These are phyloP conservation scores for Drosophila monieri DNA, from an alignment of 2,888 invertebrate genomes.

Conservation along the genomic window DNA sequence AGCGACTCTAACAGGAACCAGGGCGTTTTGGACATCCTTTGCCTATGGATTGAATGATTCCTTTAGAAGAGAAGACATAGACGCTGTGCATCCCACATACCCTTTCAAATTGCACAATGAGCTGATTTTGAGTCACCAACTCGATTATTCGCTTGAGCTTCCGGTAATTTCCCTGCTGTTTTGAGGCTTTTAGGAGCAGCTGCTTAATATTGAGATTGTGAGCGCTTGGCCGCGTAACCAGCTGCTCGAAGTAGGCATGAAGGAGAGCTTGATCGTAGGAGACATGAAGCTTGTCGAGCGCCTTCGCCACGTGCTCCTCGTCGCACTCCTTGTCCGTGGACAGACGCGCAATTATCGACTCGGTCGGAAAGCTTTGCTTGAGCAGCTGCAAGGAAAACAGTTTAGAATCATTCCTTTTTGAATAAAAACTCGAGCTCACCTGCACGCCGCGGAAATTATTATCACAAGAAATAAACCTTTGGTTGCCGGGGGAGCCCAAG, in stretches of 20 bases:
- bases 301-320: slow-evolving; percentile 82
- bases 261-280: slow-evolving; percentile 80
- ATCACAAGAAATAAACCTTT: slow-evolving; percentile 79
- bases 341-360: slow-evolving; percentile 76
- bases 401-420: neutral
- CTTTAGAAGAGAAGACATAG: neutral
- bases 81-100: slow-evolving; percentile 54
- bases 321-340: slow-evolving; percentile 80
- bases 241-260: slow-evolving; percentile 65
- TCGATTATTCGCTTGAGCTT: slow-evolving; percentile 81
- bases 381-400: slow-evolving; percentile 40
- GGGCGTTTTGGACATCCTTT: slow-evolving; percentile 21
- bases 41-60: slow-evolving; percentile 20
- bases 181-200: slow-evolving; percentile 81
- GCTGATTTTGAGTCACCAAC: slow-evolving; percentile 75
- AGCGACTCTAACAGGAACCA: slow-evolving; percentile 77
- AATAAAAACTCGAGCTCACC: slow-evolving; percentile 51
- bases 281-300: slow-evolving; percentile 82
- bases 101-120: slow-evolving; percentile 79
- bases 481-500: slow-evolving; percentile 54
- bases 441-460: slow-evolving; percentile 74
- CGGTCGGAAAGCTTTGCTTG: slow-evolving; percentile 70
- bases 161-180: slow-evolving; percentile 81
- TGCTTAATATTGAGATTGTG: slow-evolving; percentile 73
- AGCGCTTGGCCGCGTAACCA: slow-evolving; percentile 20